Percentiles rank a stretch among this genome's conserved stretches.
Evolutionary conservation across 2,113 vertebrate species (phyloP).

Genomic region (Vulpes vulpes): DNA sequence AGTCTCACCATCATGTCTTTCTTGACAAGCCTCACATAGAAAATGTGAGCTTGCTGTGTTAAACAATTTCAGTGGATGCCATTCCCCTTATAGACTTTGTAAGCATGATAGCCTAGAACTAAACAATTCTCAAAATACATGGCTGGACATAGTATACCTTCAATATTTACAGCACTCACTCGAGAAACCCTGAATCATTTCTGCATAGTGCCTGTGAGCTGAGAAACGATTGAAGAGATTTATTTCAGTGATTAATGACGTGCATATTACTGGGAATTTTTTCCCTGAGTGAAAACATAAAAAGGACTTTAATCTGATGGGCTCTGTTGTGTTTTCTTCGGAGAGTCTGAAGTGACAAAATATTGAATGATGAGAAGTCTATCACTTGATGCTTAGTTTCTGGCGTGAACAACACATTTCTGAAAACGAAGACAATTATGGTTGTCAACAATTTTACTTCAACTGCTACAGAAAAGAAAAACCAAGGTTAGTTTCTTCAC

Average conservation of each 20-base stretch:
- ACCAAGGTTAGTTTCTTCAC: not conserved
- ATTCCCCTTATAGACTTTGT: not conserved
- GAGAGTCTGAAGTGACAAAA: not conserved
- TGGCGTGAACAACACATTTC: not conserved
- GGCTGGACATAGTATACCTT: not conserved
- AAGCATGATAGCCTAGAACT: not conserved
- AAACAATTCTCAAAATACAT: not conserved
- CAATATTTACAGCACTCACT: not conserved
- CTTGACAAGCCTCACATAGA: not conserved
- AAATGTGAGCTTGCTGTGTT: not conserved
- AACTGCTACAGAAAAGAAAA: not conserved
- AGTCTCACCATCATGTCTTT: not conserved
- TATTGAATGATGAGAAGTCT: not conserved
- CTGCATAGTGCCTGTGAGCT: not conserved
- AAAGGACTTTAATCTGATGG: not conserved
- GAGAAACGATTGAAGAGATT: not conserved
- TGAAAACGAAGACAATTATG: not conserved
- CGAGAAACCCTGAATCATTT: not conserved
- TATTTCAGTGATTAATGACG: not conserved
- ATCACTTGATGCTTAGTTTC: not conserved
- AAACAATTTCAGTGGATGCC: not conserved
- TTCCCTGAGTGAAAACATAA: not conserved
- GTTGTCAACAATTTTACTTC: not conserved
- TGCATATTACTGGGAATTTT: not conserved
- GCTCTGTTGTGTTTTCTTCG: not conserved